Conservation (phyloP, 2,113 vertebrate genomes). For the Gallinago undulata region DNA sequence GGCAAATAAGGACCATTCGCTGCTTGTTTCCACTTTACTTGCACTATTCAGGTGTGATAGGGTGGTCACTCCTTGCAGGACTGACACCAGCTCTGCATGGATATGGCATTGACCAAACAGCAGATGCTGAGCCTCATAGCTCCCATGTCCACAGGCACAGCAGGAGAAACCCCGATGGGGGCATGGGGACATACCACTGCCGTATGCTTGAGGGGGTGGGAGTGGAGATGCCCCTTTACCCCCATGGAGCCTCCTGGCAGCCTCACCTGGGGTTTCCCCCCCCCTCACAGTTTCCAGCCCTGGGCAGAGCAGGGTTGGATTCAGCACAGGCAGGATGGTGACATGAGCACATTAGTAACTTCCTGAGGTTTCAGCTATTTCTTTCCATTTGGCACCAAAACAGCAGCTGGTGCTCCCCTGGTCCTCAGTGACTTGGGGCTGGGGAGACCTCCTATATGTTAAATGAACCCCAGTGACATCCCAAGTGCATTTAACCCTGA, state of each 20-base stretch:
- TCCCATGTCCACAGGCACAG: background rate
- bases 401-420: background rate
- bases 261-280: background rate
- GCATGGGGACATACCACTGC: background rate
- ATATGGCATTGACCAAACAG: no score
- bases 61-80: no score
- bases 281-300: background rate
- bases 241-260: background rate
- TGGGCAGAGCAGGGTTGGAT: background rate
- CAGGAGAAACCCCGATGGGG: background rate
- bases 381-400: background rate
- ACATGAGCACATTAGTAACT: background rate
- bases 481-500: background rate
- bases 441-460: fast-evolving
- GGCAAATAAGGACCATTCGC: background rate
- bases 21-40: background rate
- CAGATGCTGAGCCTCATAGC: background rate
- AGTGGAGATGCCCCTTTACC: background rate
- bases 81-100: no score
- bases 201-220: background rate
- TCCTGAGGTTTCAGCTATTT: background rate
- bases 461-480: background rate
- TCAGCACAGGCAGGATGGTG: background rate
- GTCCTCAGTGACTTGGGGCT: background rate
- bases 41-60: no score